phyloP scores from a whole-genome alignment of 1,140 invertebrate species.

The Drosophila watanabei region DNA sequence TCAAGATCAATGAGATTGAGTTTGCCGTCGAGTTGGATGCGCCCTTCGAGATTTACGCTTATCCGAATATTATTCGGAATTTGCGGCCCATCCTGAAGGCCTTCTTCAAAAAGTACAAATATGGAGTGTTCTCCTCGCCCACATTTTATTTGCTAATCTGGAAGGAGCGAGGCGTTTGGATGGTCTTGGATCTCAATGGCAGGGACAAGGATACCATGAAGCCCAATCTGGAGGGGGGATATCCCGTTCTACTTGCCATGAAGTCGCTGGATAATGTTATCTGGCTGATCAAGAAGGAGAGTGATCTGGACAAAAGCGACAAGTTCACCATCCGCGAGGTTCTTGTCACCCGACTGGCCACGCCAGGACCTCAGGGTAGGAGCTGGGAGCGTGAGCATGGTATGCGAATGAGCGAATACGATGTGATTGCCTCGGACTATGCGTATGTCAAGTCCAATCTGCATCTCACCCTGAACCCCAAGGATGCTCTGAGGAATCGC shows the following conservation, averaged over 20 bases:
- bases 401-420: constrained; percentile 64
- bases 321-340: constrained; percentile 58
- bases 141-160: constrained; percentile 67
- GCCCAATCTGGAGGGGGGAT: constrained; percentile 36
- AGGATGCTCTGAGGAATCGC: constrained; percentile 71
- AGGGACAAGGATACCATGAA: constrained; percentile 47
- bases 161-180: constrained; percentile 68
- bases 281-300: constrained; percentile 58
- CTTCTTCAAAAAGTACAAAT: constrained; percentile 54
- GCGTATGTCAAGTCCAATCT: constrained; percentile 70
- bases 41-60: constrained; percentile 52
- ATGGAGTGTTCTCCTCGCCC: constrained; percentile 51
- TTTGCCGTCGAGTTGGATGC: constrained; percentile 64
- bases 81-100: constrained; percentile 43
- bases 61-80: constrained; percentile 21
- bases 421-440: constrained; percentile 78
- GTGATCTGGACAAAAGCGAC: constrained; percentile 47
- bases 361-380: constrained; percentile 46
- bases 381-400: constrained; percentile 67
- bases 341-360: constrained; percentile 56
- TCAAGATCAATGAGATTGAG: constrained; percentile 68
- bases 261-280: constrained; percentile 67
- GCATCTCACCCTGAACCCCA: constrained; percentile 66
- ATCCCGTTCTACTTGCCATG: constrained; percentile 47
- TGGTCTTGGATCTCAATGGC: constrained; percentile 68